phyloP scores from a whole-genome alignment of 2,797 vertebrate species.

The Gambusia yucatana region DNA sequence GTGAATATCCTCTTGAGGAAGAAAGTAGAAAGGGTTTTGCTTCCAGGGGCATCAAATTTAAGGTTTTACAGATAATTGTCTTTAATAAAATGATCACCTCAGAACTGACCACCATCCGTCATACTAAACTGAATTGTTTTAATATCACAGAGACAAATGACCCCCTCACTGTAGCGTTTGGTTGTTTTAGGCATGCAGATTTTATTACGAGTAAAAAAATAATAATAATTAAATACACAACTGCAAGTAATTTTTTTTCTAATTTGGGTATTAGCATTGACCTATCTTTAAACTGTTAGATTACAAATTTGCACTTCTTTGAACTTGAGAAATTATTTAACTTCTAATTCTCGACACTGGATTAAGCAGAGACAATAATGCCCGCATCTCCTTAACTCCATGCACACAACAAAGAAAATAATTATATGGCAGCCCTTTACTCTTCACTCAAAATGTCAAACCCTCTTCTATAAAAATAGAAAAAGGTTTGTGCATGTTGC shows the following conservation, averaged over 20 bases:
- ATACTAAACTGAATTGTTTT: not conserved
- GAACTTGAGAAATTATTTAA: not conserved
- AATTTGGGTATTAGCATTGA: not conserved
- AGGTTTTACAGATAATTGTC: not conserved
- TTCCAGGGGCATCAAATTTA: not conserved
- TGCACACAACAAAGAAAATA: constrained; percentile 1
- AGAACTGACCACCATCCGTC: not conserved
- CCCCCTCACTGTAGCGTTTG: not conserved
- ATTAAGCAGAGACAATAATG: constrained; percentile 1
- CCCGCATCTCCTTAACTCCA: not conserved
- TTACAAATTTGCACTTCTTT: not conserved
- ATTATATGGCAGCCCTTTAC: constrained; percentile 5
- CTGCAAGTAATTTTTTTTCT: not conserved
- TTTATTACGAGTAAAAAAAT: not conserved
- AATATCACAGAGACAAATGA: not conserved
- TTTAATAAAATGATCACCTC: not conserved
- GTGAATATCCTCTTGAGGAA: not conserved
- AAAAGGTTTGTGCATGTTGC: not conserved
- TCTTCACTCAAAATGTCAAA: constrained; percentile 13
- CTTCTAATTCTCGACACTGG: not conserved
- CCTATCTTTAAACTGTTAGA: not conserved
- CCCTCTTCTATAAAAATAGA: constrained; percentile 9
- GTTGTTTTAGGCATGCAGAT: not conserved
- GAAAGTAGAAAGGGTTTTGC: not conserved
- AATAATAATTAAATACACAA: not conserved